Evolutionary conservation across 2,113 vertebrate genomes (phyloP).

Genomic region (Piprites chloris): DNA sequence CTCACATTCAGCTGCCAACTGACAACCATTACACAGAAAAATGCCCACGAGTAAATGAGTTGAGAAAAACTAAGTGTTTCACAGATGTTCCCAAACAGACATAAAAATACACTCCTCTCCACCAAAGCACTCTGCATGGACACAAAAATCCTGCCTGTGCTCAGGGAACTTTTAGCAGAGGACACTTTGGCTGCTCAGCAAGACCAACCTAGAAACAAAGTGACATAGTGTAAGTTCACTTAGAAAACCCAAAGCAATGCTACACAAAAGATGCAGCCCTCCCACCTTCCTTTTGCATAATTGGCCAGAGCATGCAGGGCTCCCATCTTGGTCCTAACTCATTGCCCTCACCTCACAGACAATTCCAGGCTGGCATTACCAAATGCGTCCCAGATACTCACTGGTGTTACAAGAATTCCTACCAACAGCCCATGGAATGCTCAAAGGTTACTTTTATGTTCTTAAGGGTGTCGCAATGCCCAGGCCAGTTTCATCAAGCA

Average conservation of each 20-base stretch:
- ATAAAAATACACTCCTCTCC: background rate
- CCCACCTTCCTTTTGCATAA: background rate
- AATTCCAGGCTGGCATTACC: background rate
- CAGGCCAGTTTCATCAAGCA: background rate
- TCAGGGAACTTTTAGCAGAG: background rate
- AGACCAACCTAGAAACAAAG: background rate
- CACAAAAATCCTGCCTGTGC: background rate
- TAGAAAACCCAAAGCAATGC: background rate
- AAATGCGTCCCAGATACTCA: background rate
- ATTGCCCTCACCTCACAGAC: background rate
- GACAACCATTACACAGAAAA: background rate
- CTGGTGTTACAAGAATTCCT: background rate
- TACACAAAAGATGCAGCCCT: background rate
- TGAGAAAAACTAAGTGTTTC: background rate
- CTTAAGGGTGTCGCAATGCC: background rate
- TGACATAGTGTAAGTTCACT: background rate
- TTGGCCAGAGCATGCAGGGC: background rate
- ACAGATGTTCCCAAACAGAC: background rate
- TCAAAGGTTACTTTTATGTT: background rate
- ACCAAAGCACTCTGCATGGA: background rate
- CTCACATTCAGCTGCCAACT: background rate
- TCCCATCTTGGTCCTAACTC: background rate
- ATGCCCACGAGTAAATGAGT: background rate
- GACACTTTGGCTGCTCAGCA: background rate
- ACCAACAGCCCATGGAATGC: background rate